These are phyloP conservation scores for Gisinianus flammeolus DNA, from an alignment of 2,888 invertebrate genomes.

Conservation along the genomic window DNA sequence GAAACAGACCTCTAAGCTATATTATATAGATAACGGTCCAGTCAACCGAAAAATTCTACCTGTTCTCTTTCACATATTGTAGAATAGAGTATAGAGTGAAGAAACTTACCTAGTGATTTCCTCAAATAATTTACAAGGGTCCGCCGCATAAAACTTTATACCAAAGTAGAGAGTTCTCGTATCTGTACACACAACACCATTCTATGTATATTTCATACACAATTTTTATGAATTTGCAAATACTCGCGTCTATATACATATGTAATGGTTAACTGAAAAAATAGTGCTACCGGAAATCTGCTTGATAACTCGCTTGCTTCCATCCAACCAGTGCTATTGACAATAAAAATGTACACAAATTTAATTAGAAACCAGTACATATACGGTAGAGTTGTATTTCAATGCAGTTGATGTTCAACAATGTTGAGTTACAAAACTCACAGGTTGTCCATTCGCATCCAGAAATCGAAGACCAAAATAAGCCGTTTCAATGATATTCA, in stretches of 20 bases:
- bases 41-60: not conserved
- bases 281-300: not conserved
- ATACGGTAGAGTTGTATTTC: too few relatives aligned
- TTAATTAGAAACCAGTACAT: too few relatives aligned
- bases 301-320: not conserved
- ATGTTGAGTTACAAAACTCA: constrained; percentile 67
- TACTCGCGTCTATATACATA: too few relatives aligned
- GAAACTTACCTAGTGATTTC: constrained; percentile 86
- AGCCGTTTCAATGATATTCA: constrained; percentile 93
- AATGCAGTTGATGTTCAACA: too few relatives aligned
- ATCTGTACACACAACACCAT: constrained; percentile 62
- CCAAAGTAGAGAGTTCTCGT: constrained; percentile 92
- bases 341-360: too few relatives aligned
- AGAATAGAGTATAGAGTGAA: not conserved
- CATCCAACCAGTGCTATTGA: constrained; percentile 5
- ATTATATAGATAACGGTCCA: not conserved
- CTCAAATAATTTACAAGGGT: constrained; percentile 93
- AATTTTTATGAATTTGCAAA: too few relatives aligned
- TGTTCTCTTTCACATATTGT: not conserved
- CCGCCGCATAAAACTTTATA: constrained; percentile 96
- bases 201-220: too few relatives aligned
- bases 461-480: constrained; percentile 95
- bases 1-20: too few relatives aligned
- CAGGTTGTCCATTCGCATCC: constrained; percentile 92
- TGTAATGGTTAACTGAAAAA: too few relatives aligned